A percentile compares a stretch with the other conserved stretches of the same genome.
Evolutionary conservation across 2,888 invertebrate genomes (phyloP).

Genomic region (Chalcis sispes): DNA sequence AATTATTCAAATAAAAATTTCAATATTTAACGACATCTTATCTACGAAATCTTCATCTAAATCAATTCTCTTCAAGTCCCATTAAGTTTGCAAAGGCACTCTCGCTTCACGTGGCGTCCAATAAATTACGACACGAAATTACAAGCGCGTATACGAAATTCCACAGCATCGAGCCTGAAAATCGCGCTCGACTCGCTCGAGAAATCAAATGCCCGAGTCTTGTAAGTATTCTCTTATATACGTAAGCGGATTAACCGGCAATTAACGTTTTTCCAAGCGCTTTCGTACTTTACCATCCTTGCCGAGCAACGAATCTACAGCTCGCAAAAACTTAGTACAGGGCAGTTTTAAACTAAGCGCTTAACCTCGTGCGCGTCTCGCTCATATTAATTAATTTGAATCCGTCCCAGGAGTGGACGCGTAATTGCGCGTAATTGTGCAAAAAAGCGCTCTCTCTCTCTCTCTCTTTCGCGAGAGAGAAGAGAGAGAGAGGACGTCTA

Average conservation of each 20-base stretch:
- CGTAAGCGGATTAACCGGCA: conserved; percentile 44
- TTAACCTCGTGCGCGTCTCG: not conserved
- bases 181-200: not conserved
- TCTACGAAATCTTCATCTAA: too few relatives aligned
- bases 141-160: too few relatives aligned
- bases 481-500: not conserved
- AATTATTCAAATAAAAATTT: too few relatives aligned
- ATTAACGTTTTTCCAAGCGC: conserved; percentile 37
- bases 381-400: conserved; percentile 56
- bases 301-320: not conserved
- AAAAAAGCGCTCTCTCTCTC: conserved; percentile 44
- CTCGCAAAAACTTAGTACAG: not conserved
- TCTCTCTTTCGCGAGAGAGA: not conserved
- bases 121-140: too few relatives aligned
- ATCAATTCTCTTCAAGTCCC: too few relatives aligned
- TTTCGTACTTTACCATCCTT: not conserved
- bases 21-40: too few relatives aligned
- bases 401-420: not conserved
- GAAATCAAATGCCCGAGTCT: conserved; percentile 8
- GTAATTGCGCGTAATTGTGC: conserved; percentile 50
- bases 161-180: not conserved
- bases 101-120: too few relatives aligned
- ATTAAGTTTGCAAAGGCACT: too few relatives aligned
- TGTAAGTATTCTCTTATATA: conserved; percentile 17
- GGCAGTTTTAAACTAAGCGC: not conserved